Evolutionary conservation across 2,113 vertebrate species (phyloP), one percentile per base, ranked within the genome.

Genomic region (Nesogale talazaci): DNA sequence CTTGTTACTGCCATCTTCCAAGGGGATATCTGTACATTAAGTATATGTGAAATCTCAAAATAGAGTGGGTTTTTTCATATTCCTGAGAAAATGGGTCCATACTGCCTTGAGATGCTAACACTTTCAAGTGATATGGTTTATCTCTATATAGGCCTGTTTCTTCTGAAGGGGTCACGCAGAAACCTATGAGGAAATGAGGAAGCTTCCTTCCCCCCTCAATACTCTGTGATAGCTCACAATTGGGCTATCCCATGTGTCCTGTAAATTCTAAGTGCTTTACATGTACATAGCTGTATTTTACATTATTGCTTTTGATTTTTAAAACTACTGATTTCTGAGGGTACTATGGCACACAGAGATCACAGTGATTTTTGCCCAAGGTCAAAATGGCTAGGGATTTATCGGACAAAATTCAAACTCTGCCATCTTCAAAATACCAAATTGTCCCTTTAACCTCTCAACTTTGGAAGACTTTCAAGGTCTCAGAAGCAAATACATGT

Each of bases 1-100:
- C 81, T 77, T 17, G 11, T 89, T 95, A 96, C 59, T 95, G 79
- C 85, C 93, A 95, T 1, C 8, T 93, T 61, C 74, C 91, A 75
- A 94, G 88, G 40, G 92, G 36, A 20, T 82, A 83, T 80, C 1
- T 93, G 19, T 79, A 92, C 1, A 4, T 38, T 95, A 92, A 11
- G 29, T 89, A 63, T 70, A 90, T 38, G 34, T 27, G 87, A 91
- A 72, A 20, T 59, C 94, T 22, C 81, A 93, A n/a, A 93, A 61
- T 3, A 76, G 5, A 86, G 70, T 70, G 40, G 6, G 25, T 91
- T 29, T 52, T 82, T 5, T 79, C 0, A 78, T 4, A 83, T 22
- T 42, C 61, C 17, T 46, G 61, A 87, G 92, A 92, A 23, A 95
- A 94, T 17, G 46, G 56, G 80, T 12, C 52, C 34, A n/a, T 38